Conservation (phyloP, 2,113 vertebrate species). For the Gadus macrocephalus region DNA sequence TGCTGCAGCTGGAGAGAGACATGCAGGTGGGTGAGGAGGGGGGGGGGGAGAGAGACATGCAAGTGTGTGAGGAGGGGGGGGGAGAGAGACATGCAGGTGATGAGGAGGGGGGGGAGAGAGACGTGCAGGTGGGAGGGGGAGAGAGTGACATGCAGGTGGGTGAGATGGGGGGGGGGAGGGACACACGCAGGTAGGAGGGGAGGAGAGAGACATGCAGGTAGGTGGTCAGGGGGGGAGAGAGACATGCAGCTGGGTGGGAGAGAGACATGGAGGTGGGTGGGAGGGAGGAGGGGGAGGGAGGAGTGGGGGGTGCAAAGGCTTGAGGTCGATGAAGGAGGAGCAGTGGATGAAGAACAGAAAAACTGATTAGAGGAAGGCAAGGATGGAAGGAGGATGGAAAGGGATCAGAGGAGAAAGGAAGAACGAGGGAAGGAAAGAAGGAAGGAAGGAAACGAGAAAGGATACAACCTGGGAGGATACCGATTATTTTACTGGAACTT, state of each 20-base stretch:
- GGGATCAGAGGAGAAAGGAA: not conserved
- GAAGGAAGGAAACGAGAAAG: conserved; percentile 1
- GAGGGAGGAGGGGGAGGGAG: not conserved
- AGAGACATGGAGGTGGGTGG: conserved; percentile 80
- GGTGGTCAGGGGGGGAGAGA: conserved; percentile 63
- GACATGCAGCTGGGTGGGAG: conserved; percentile 79
- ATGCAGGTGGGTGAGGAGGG: conserved; percentile 80
- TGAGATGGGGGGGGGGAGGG: conserved; percentile 58
- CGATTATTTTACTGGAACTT: no score
- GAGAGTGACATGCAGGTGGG: conserved; percentile 36
- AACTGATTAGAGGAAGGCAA: not conserved
- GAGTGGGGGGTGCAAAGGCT: not conserved
- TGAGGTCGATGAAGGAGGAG: conserved; percentile 9
- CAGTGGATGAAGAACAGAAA: not conserved
- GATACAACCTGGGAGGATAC: no score
- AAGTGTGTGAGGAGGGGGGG: no score
- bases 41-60: no score
- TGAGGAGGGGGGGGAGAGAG: no score
- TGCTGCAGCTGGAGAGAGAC: conserved; percentile 89
- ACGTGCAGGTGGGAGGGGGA: no score
- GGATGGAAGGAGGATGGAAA: not conserved
- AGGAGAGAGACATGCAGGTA: conserved; percentile 86
- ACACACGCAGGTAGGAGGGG: conserved; percentile 86
- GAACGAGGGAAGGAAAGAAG: not conserved
- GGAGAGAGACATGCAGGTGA: no score